A percentile compares a stretch with the other conserved stretches of the same genome.
phyloP scores from a whole-genome alignment of 2,888 invertebrate species.

The Emmelina monodactyla region DNA sequence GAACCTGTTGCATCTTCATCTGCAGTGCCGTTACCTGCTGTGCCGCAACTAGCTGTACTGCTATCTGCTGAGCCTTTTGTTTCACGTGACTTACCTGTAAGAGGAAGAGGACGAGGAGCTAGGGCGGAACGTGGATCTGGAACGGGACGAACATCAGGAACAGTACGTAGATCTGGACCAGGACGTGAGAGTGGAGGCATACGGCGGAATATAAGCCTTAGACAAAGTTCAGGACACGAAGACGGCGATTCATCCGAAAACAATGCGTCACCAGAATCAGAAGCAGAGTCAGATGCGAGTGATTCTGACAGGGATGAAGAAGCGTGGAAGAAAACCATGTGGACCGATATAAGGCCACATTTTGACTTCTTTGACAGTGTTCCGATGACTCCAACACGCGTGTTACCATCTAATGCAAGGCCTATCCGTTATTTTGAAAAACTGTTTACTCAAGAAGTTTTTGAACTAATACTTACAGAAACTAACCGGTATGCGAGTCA shows the following conservation, averaged over 20 bases:
- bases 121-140: neutral
- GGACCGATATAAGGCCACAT: slow-evolving; percentile 3
- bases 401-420: slow-evolving; percentile 3
- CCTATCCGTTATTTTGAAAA: too few relatives aligned
- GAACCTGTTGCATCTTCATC: too few relatives aligned
- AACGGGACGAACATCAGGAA: neutral
- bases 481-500: slow-evolving; percentile 8
- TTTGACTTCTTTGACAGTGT: slow-evolving; percentile 2
- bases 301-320: slow-evolving; percentile 7
- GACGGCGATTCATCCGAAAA: neutral
- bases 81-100: too few relatives aligned
- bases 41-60: too few relatives aligned
- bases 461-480: slow-evolving; percentile 2
- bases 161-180: neutral
- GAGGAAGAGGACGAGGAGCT: neutral
- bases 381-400: slow-evolving; percentile 4
- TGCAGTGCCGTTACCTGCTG: too few relatives aligned
- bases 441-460: too few relatives aligned
- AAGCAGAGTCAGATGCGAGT: slow-evolving; percentile 7
- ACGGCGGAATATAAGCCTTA: neutral
- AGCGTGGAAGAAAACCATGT: slow-evolving; percentile 4
- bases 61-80: too few relatives aligned
- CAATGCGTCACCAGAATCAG: neutral
- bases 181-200: neutral
- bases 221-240: neutral